Percentiles rank a stretch among this genome's conserved stretches.
Evolutionary conservation across 2,888 invertebrate species (phyloP).

Genomic region (Drosophila mimica): DNA sequence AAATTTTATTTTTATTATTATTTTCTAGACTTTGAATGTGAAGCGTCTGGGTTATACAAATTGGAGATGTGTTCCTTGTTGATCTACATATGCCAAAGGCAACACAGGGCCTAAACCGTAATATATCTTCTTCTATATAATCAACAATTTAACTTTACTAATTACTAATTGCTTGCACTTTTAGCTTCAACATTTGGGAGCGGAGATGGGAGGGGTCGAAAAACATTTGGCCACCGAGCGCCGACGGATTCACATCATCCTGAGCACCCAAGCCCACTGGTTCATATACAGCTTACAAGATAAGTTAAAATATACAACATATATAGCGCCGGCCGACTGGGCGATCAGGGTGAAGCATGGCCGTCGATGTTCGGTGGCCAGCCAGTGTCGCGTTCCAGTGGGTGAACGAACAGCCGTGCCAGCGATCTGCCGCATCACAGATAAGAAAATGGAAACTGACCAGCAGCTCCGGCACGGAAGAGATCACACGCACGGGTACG

Average conservation of each 20-base stretch:
- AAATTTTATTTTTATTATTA: slow-evolving; percentile 24
- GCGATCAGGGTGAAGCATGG: slow-evolving; percentile 47
- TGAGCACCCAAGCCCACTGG: slow-evolving; percentile 38
- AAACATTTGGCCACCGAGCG: slow-evolving; percentile 45
- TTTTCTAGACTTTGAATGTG: slow-evolving; percentile 16
- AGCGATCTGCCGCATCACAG: slow-evolving; percentile 63
- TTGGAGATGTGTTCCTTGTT: slow-evolving; percentile 19
- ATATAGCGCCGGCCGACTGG: slow-evolving; percentile 48
- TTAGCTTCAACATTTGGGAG: slow-evolving; percentile 62
- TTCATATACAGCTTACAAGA: slow-evolving; percentile 59
- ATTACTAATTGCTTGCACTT: slow-evolving; percentile 66
- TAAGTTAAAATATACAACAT: slow-evolving; percentile 67
- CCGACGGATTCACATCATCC: slow-evolving; percentile 62
- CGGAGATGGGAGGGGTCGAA: not conserved
- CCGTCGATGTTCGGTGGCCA: slow-evolving; percentile 38
- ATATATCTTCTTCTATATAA: slow-evolving; percentile 51
- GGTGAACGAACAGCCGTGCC: slow-evolving; percentile 27
- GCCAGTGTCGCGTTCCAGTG: slow-evolving; percentile 12
- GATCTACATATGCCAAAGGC: slow-evolving; percentile 31
- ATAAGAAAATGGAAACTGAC: slow-evolving; percentile 65
- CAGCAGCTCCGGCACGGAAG: slow-evolving; percentile 65
- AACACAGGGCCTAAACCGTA: slow-evolving; percentile 43
- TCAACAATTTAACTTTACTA: slow-evolving; percentile 70
- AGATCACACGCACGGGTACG: slow-evolving; percentile 17
- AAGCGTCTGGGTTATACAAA: slow-evolving; percentile 38